Evolutionary conservation across 2,888 invertebrate species (phyloP).

Genomic region (Yponomeuta sedellus): DNA sequence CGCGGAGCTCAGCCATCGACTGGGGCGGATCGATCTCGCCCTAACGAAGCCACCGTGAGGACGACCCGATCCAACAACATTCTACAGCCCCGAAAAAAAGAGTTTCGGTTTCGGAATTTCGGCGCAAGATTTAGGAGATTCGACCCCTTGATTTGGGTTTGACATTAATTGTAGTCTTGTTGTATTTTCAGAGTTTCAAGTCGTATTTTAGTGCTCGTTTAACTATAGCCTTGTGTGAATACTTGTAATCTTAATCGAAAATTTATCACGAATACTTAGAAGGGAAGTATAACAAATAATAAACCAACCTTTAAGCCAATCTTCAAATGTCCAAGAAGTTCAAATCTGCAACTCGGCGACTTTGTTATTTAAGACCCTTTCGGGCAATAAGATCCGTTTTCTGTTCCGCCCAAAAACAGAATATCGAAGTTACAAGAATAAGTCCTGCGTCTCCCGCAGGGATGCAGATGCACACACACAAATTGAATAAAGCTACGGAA

Average conservation of each 20-base stretch:
- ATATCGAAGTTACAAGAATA: conserved; percentile 27
- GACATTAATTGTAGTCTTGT: background rate
- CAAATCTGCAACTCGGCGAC: too few species aligned
- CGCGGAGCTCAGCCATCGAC: conserved; percentile 55
- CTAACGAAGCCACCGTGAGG: conserved; percentile 23
- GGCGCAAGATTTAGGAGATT: background rate
- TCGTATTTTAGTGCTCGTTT: too few species aligned
- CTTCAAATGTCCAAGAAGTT: too few species aligned
- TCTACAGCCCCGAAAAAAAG: conserved; percentile 7
- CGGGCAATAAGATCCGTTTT: too few species aligned
- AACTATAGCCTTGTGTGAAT: too few species aligned
- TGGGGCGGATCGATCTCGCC: conserved; percentile 65
- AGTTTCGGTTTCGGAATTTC: too few species aligned
- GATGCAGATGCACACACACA: conserved; percentile 68
- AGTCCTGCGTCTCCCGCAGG: conserved; percentile 54
- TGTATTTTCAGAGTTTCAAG: too few species aligned
- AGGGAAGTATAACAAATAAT: too few species aligned
- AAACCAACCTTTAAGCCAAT: too few species aligned
- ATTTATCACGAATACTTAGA: too few species aligned
- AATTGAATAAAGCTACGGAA: conserved; percentile 70
- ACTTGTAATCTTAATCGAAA: too few species aligned
- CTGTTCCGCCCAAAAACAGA: background rate
- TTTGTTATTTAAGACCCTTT: too few species aligned
- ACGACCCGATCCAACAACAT: conserved; percentile 7
- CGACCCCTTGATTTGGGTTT: background rate